Evolutionary conservation across 1,140 invertebrate genomes (phyloP), one percentile per base, ranked within the genome.

Genomic region (Heliconius himera): DNA sequence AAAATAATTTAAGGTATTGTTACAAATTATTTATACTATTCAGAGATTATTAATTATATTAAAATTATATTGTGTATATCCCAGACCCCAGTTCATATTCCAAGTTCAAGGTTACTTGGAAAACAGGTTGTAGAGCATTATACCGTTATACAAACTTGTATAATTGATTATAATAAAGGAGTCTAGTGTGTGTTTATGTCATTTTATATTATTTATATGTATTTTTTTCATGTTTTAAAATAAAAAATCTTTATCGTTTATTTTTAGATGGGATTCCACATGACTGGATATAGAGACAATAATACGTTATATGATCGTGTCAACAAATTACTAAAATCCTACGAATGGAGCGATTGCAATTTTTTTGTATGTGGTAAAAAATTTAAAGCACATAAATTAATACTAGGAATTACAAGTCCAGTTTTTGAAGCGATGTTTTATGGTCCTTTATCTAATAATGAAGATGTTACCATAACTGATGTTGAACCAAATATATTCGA

Each of bases 361-460:
- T 96, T 96, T 83, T 88, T 91, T 78, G 93, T 95, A 38, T 88
- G 89, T 77, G 93, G 91, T 36, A 89, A 94, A 85, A 92, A 95
- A 81, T 94, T 97, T 66, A 92, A 94, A 86, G 95, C 95, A 73
- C 96, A 97, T 85, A 97, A 96, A 89, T 88, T 97, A 51, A 96
- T 97, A 77, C 85, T 97, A 38, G 95, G 96, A 11, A 95, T 96
- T 16, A 95, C 95, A 83, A 97, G 97, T 91, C 96, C 97, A 6
- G 96, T 97, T n/a, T 97, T 97, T 87, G 96, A 97, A 89, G 96
- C 96, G 16, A 96, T 97, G 96, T 96, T 97, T 82, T 97, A 95
- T 90, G 96, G 96, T 0, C 94, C 96, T n/a, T 80, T 97, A 81
- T 96, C 96, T 49, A 91, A 94, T 66, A 83, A 88, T 80, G 86